Evolutionary conservation across 92 coral and sea anemone genomes (phyloP), one percentile per base, ranked within the genome.

Genomic region (Plumapathes pennacea): DNA sequence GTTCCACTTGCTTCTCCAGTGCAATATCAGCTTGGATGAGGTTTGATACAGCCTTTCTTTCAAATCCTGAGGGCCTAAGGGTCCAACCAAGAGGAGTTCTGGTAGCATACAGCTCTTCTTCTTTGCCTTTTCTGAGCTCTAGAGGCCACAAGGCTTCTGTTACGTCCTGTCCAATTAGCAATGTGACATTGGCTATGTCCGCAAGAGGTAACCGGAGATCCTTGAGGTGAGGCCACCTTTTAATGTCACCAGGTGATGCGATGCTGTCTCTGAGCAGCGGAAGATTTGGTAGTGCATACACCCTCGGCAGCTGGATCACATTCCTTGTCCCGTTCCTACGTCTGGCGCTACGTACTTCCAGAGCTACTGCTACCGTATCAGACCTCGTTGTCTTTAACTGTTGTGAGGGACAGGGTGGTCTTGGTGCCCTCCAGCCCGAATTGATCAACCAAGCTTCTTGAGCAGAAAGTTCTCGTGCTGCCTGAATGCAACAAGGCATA

Each of bases 401-500:
- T n/a, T n/a, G n/a, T n/a, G n/a, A n/a, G n/a, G n/a, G n/a, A n/a
- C n/a, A n/a, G n/a, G n/a, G n/a, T n/a, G n/a, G n/a, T n/a, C n/a
- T n/a, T n/a, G n/a, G n/a, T n/a, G n/a, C n/a, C n/a, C n/a, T n/a
- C n/a, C n/a, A n/a, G n/a, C n/a, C n/a, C n/a, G n/a, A n/a, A n/a
- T n/a, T 47, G 50, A 44, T 20, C 36, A 40, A 43, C 25, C 36
- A 28, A 18, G 27, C 37, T 24, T 39, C 39, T 23, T 52, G 17
- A 33, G 43, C 33, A 65, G 53, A 52, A 65, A 34, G 49, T 68
- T 50, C 45, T 55, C 33, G 56, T 68, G 56, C 46, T 68, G 23
- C 66, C 66, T 54, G 75, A 43, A 55, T 62, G 54, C 20, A 62
- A 55, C 69, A 62, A 46, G 32, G 69, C 69, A 31, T 46, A 38